Evolutionary conservation across 2,113 vertebrate species (phyloP).

Genomic region (Malurus melanocephalus): DNA sequence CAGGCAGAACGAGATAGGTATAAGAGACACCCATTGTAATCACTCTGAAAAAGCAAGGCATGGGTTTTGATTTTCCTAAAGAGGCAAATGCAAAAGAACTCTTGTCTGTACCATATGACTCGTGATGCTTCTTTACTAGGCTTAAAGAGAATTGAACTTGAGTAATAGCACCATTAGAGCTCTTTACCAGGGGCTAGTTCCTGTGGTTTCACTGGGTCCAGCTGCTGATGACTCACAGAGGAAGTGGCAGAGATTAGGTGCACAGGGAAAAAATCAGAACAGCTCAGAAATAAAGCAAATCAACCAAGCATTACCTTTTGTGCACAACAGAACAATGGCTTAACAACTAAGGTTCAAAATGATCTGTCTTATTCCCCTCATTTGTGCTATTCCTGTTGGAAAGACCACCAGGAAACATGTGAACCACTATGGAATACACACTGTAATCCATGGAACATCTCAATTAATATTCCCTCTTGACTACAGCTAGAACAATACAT

Average conservation of each 20-base stretch:
- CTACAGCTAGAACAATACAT: conserved; percentile 86
- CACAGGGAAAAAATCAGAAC: conserved; percentile 70
- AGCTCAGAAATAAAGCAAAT: conserved; percentile 86
- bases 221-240: conserved; percentile 87
- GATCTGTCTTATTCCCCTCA: conserved; percentile 82
- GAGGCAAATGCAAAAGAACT: conserved; percentile 66
- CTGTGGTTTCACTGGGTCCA: conserved; percentile 79
- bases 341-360: conserved; percentile 86
- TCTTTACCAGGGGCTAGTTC: conserved; percentile 82
- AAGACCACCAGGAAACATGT: conserved; percentile 94
- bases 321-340: conserved; percentile 88
- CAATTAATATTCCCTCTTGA: conserved; percentile 87
- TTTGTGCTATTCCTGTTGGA: conserved; percentile 84
- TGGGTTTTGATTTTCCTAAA: conserved; percentile 58
- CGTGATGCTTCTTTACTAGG: conserved; percentile 62
- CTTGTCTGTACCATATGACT: conserved; percentile 59
- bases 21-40: conserved; percentile 25
- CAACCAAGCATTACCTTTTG: conserved; percentile 97
- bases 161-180: conserved; percentile 89
- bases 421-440: conserved; percentile 81
- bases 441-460: conserved; percentile 86
- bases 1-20: not conserved
- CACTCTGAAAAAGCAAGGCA: conserved; percentile 40
- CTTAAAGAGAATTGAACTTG: conserved; percentile 81
- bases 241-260: conserved; percentile 82